Conservation (phyloP, 2,797 vertebrate genomes). For the Chaenodraco wilsoni region DNA sequence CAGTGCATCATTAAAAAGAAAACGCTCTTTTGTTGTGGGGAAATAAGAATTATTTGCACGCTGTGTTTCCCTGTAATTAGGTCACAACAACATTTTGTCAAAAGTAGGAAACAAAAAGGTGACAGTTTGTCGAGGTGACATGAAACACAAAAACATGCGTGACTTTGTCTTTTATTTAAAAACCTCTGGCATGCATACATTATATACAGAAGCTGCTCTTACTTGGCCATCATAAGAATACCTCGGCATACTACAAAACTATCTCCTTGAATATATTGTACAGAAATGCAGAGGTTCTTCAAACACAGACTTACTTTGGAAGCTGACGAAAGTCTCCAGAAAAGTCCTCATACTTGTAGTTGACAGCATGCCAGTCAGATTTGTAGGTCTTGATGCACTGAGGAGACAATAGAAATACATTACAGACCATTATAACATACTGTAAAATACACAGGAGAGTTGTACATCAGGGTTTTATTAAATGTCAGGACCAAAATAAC, state of each 20-base stretch:
- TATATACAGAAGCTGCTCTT: slow-evolving; percentile 30
- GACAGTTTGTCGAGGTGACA: slow-evolving; percentile 14
- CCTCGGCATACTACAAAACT: slow-evolving; percentile 9
- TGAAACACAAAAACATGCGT: slow-evolving; percentile 6
- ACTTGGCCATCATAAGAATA: slow-evolving; percentile 40
- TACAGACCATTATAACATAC: slow-evolving; percentile 9
- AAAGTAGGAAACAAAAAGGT: slow-evolving; percentile 35
- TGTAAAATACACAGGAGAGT: neutral
- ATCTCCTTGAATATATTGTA: slow-evolving; percentile 14
- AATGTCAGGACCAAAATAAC: neutral
- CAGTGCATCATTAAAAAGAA: slow-evolving; percentile 40
- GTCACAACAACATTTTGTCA: slow-evolving; percentile 33
- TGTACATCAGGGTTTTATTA: neutral
- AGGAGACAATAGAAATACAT: slow-evolving; percentile 43
- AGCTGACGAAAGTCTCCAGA: slow-evolving; percentile 97
- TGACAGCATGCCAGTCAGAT: slow-evolving; percentile 97
- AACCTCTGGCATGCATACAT: slow-evolving; percentile 41
- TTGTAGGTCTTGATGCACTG: slow-evolving; percentile 99
- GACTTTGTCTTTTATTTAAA: slow-evolving; percentile 14
- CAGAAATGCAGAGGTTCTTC: neutral
- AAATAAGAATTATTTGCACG: slow-evolving; percentile 36
- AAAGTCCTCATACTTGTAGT: slow-evolving; percentile 97
- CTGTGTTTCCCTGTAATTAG: slow-evolving; percentile 57
- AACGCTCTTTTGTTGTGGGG: slow-evolving; percentile 56
- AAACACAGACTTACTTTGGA: slow-evolving; percentile 87